A percentile compares a stretch with the other conserved stretches of the same genome.
These are phyloP conservation scores for Tursiops truncatus DNA, from an alignment of 2,113 vertebrate species.

Conservation along the genomic window DNA sequence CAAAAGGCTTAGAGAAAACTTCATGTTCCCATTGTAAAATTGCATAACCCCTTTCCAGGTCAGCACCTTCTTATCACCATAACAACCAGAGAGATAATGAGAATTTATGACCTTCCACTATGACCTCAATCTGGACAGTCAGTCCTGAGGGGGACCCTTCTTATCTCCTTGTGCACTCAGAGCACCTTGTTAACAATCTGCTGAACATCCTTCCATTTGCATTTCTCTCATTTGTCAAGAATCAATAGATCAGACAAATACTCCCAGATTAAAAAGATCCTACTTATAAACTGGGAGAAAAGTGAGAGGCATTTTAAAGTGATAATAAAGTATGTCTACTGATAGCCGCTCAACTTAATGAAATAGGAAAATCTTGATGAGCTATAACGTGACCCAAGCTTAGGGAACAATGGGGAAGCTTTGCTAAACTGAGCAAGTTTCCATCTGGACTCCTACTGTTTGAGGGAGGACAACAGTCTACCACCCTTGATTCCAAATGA, in stretches of 20 bases:
- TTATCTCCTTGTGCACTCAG: not conserved
- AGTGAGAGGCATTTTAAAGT: not conserved
- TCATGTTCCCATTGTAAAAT: not conserved
- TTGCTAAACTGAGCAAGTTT: not conserved
- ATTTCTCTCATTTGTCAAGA: conserved; percentile 12
- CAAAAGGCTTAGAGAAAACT: not conserved
- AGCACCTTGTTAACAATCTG: not conserved
- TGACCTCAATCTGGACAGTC: not conserved
- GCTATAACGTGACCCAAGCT: not conserved
- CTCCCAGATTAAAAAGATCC: not conserved
- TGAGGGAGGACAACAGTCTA: not conserved
- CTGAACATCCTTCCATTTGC: not conserved
- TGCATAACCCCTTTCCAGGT: not conserved
- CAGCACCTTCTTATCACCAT: not conserved
- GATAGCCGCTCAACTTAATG: not conserved
- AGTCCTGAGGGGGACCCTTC: not conserved
- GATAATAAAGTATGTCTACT: not conserved
- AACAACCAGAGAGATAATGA: not conserved
- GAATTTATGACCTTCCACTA: not conserved
- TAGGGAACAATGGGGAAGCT: not conserved
- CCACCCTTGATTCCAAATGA: not conserved
- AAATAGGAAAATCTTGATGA: not conserved
- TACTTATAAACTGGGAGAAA: conserved; percentile 4
- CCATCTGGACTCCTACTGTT: not conserved
- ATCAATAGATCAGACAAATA: conserved; percentile 36